Base-by-base conservation (phyloP, 1,140 invertebrate genomes). In the Zaprionus camerounensis region DNA sequence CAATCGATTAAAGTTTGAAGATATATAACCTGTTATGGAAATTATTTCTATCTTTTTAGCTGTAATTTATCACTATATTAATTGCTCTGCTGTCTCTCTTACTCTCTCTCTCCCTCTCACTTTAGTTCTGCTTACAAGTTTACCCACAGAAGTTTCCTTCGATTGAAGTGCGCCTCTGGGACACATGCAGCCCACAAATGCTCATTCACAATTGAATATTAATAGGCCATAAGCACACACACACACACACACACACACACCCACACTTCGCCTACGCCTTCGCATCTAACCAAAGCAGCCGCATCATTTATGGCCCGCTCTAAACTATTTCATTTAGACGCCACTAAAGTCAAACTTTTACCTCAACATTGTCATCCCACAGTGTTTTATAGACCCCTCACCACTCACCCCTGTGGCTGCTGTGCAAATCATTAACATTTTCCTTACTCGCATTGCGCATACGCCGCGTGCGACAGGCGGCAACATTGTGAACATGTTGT, bases 151-250 rank as follows among this genome's bases (percentile, higher is more conserved):
- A 46, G 6, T 17, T 46, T 17, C n/a, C 2, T 2, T 3, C 46
- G 31, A 41, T 56, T 28, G 53, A 65, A 64, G 62, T 71, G 68
- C 68, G 17, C 73, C 55, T 62, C 56, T 36, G 73, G 68, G 68
- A 71, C 20, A 15, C 44, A 76, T 64, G 15, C 20, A 51, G 20
- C 61, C 53, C 68, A 65, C 55, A 63, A 71, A 71, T 74, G 57
- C 70, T 67, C 44, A 46, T 63, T 67, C 71, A 55, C 76, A 75
- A 81, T 78, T 81, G 78, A 75, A 78, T 75, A 81, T 81, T 81
- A 78, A 81, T 81, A 70, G 76, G 49, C 71, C 67, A 71, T 81
- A 81, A 81, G 64, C 62, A 63, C 49, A 53, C 57, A 67, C 62
- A 63, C 49, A 53, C 57, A 46, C 13, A 44, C 31, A 31, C 12